Evolutionary conservation across 37 sponge, comb jelly and placozoan species (phyloP), one percentile per base, ranked within the genome.

Genomic region (Chondrilla cf. caribensis): DNA sequence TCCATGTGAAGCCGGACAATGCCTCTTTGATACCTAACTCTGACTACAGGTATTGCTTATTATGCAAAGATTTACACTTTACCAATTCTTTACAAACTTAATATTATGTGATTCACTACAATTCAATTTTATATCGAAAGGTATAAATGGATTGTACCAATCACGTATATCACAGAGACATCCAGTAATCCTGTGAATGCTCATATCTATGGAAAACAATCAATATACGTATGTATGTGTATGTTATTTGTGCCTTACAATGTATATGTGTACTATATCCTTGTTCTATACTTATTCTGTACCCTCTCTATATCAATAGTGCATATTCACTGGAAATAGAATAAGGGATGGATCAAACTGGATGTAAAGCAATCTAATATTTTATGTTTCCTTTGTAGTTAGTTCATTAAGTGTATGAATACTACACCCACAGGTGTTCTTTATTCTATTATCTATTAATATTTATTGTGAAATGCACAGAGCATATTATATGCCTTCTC

Each of bases 141-240:
- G 39, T 94, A 94, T 62, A 72, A 77, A 47, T 94, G 95, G 95
- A 84, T 51, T n/a, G 77, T 88, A 4, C 91, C 95, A 33, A 77
- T 94, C 66, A 90, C 71, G 22, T 94, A 82, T 78, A 65, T 67
- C 33, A 87, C 86, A 25, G 24, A 55, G 18, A 21, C 58, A 55
- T 55, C 58, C n/a, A n/a, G n/a, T n/a, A n/a, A n/a, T n/a, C n/a
- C n/a, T n/a, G n/a, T n/a, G n/a, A n/a, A n/a, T n/a, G n/a, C n/a
- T n/a, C n/a, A 55, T 55, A 17, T 17, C 17, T 55, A 55, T 55
- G 57, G 57, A 55, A 11, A 55, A 55, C 17, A 55, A 55, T 11
- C 11, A 11, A 55, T 11, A 17, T 55, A 17, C 17, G 11, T 55
- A 55, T 55, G 17, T 17, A 55, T 55, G 17, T 55, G 17, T 17